Base-by-base conservation (phyloP, 2,888 invertebrate genomes). In the Luperina testacea region DNA sequence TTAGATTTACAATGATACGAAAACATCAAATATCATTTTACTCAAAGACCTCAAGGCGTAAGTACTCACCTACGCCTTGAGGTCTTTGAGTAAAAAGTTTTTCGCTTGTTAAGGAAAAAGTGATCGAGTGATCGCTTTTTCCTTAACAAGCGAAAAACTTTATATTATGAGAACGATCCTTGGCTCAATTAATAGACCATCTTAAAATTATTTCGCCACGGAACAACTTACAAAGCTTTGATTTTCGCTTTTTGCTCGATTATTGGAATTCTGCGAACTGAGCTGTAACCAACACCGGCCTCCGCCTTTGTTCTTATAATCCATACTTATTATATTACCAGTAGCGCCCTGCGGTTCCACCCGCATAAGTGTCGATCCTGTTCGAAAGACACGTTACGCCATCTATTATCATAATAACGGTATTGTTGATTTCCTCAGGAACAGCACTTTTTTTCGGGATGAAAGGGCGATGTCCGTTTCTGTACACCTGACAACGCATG, bases 11-110 rank as follows among this genome's bases (percentile, higher is more conserved):
- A 57, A 32, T 48, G 63, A 68, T 61, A 27, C 15, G 13, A 64
- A 72, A 79, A 67, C 70, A 73, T 70, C 27, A 75, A 75, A 80
- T 78, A 85, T 72, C 78, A 24, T 75, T 76, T 85, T 13, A 63
- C 71, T 42, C 20, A 74, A 73, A 78, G 76, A 69, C 13, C 45
- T 42, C 48, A 71, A 74, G 61, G 72, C 11, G 20, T 51, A 15
- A 15, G 51, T 72, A 51, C 20, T 72, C 13, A 32, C 32, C 32
- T 32, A 32, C 32, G 32, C 32, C 32, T 32, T 32, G 32, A 32
- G 32, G 32, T 32, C 32, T 32, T 32, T 32, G 32, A 32, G 32
- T 32, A 32, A 32, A 32, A 32, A 32, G 32, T 32, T 32, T 32
- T 32, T 32, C 32, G 32, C 1, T 32, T 32, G 32, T 32, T 32